Conservation (phyloP, 2,113 vertebrate genomes). For the Narcine bancroftii region DNA sequence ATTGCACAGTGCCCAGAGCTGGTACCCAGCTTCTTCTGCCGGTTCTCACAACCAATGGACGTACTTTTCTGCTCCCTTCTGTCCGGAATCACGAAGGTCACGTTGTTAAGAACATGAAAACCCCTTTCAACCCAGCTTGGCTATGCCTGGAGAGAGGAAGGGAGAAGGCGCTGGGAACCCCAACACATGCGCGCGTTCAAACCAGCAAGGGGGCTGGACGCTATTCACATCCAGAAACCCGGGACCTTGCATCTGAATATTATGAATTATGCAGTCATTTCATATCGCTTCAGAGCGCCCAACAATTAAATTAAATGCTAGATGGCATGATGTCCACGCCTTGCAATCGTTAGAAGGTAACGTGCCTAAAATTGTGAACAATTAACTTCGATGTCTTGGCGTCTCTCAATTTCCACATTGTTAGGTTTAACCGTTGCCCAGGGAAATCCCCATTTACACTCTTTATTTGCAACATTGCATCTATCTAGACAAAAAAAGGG, state of each 20-base stretch:
- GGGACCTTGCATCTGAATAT: not conserved
- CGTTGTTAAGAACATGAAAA: constrained; percentile 29
- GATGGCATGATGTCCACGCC: constrained; percentile 23
- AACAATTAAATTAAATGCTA: constrained; percentile 25
- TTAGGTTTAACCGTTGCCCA: not conserved
- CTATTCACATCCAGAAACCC: not conserved
- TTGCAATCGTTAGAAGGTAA: constrained; percentile 22
- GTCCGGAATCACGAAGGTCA: constrained; percentile 34
- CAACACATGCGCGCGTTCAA: constrained; percentile 29
- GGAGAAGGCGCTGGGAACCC: constrained; percentile 32
- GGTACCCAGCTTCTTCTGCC: constrained; percentile 31
- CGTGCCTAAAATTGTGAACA: not conserved
- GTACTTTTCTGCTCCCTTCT: not conserved
- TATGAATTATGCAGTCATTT: constrained; percentile 37
- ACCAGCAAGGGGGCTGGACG: constrained; percentile 31
- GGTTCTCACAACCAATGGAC: constrained; percentile 17
- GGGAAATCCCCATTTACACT: not conserved
- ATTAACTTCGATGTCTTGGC: constrained; percentile 16
- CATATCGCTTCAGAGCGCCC: constrained; percentile 11
- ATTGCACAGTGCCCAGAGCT: constrained; percentile 8
- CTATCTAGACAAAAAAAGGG: not conserved
- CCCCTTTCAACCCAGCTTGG: constrained; percentile 8
- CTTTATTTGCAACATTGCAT: not conserved
- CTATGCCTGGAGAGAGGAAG: constrained; percentile 18
- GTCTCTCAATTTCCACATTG: not conserved